Percentiles rank a stretch among this genome's conserved stretches.
These are phyloP conservation scores for Ostrea edulis DNA, from an alignment of 1,140 invertebrate genomes.

Conservation along the genomic window DNA sequence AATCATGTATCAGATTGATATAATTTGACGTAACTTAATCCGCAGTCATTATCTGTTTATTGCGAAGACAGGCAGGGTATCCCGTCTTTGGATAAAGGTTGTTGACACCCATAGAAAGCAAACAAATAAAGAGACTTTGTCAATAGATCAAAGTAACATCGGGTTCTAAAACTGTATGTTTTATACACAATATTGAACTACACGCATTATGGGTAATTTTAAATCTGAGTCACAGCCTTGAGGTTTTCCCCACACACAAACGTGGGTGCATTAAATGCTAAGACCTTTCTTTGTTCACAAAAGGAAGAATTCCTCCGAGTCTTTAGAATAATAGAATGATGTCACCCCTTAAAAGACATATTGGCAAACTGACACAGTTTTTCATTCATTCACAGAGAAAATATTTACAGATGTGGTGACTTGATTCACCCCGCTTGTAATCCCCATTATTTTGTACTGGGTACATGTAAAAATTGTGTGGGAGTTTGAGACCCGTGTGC, in stretches of 20 bases:
- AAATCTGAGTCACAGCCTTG: neutral
- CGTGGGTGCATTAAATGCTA: neutral
- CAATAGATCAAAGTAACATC: no score
- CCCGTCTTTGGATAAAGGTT: no score
- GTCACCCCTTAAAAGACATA: neutral
- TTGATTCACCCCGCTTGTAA: neutral
- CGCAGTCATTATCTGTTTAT: no score
- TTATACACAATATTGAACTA: neutral
- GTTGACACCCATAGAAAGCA: no score
- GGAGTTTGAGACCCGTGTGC: neutral
- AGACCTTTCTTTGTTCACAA: neutral
- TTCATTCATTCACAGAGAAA: neutral
- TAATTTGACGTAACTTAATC: no score
- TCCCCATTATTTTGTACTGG: neutral
- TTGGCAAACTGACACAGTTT: constrained; percentile 32
- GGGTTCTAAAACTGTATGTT: neutral
- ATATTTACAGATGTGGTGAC: neutral
- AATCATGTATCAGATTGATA: no score
- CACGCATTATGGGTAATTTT: neutral
- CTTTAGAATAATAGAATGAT: neutral
- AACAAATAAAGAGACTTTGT: no score
- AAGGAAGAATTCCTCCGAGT: neutral
- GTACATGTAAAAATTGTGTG: neutral
- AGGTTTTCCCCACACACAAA: neutral
- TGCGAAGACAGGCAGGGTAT: no score